A percentile compares a stretch with the other conserved stretches of the same genome.
Conservation (phyloP, 2,888 invertebrate genomes). For the Neoscelio sp. region DNA sequence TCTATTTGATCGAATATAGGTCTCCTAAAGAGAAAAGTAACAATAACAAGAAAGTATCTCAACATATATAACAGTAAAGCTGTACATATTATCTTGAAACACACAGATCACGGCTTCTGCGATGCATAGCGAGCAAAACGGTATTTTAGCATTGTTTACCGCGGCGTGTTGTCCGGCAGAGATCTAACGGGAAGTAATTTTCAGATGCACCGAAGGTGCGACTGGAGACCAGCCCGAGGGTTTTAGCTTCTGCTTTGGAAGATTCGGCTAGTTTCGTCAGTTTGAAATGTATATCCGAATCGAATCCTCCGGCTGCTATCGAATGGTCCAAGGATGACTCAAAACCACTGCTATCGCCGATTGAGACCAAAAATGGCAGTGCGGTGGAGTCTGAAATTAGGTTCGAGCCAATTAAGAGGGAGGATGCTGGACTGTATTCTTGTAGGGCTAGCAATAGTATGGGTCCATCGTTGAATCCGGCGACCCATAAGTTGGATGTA, state of each 20-base stretch:
- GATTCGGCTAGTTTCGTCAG: slow-evolving; percentile 84
- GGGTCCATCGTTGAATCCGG: slow-evolving; percentile 84
- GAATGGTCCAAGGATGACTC: slow-evolving; percentile 83
- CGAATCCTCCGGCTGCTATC: slow-evolving; percentile 85
- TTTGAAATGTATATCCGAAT: slow-evolving; percentile 84
- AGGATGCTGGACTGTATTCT: slow-evolving; percentile 90
- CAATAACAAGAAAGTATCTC: slow-evolving; percentile 15
- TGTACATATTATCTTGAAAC: slow-evolving; percentile 36
- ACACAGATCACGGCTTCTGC: slow-evolving; percentile 55
- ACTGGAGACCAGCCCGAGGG: slow-evolving; percentile 83
- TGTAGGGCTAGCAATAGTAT: slow-evolving; percentile 94
- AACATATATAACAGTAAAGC: slow-evolving; percentile 49
- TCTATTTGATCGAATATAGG: slow-evolving; percentile 19
- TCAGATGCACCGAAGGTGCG: slow-evolving; percentile 85
- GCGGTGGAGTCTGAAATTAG: slow-evolving; percentile 82
- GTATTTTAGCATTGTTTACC: slow-evolving; percentile 64
- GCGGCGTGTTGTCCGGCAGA: slow-evolving; percentile 9
- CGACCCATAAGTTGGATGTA: slow-evolving; percentile 84
- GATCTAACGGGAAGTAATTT: slow-evolving; percentile 67
- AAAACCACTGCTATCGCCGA: slow-evolving; percentile 62
- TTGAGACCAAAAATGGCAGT: slow-evolving; percentile 77
- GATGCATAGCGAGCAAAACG: slow-evolving; percentile 69
- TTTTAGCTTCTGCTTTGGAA: slow-evolving; percentile 83
- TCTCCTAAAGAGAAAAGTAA: slow-evolving; percentile 20
- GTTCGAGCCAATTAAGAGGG: slow-evolving; percentile 85